A percentile compares a stretch with the other conserved stretches of the same genome.
These are phyloP conservation scores for Coluber constrictor DNA, from an alignment of 2,797 vertebrate species.

Conservation along the genomic window DNA sequence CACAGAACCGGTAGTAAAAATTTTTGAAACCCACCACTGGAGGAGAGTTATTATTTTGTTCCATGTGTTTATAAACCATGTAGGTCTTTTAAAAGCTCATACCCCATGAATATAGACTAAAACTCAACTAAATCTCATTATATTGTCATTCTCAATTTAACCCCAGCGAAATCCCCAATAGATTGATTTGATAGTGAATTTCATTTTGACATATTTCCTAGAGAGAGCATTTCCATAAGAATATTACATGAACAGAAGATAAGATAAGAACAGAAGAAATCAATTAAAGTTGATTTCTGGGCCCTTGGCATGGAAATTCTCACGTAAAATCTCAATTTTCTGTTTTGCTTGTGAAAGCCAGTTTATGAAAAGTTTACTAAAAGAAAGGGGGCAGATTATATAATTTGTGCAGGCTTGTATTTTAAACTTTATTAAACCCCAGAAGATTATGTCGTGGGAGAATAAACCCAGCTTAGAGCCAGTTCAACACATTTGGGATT, in stretches of 20 bases:
- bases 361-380: neutral
- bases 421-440: neutral
- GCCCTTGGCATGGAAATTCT: neutral
- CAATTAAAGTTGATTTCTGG: neutral
- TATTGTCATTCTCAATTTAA: neutral
- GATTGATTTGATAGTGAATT: neutral
- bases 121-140: neutral
- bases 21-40: too few relatives aligned
- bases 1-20: too few relatives aligned
- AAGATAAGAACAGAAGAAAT: neutral
- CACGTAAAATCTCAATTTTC: neutral
- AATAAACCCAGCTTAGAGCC: neutral
- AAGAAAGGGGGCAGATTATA: neutral
- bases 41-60: neutral
- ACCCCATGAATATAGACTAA: neutral
- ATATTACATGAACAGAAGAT: neutral
- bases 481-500: neutral
- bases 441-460: neutral
- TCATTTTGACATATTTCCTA: neutral
- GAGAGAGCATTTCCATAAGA: neutral
- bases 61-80: neutral
- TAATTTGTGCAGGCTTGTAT: neutral
- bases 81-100: neutral
- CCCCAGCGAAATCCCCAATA: neutral
- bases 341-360: neutral